Percentiles rank a stretch among this genome's conserved stretches.
These are phyloP conservation scores for Protaetia brevitarsis DNA, from an alignment of 1,140 invertebrate genomes.

Conservation along the genomic window DNA sequence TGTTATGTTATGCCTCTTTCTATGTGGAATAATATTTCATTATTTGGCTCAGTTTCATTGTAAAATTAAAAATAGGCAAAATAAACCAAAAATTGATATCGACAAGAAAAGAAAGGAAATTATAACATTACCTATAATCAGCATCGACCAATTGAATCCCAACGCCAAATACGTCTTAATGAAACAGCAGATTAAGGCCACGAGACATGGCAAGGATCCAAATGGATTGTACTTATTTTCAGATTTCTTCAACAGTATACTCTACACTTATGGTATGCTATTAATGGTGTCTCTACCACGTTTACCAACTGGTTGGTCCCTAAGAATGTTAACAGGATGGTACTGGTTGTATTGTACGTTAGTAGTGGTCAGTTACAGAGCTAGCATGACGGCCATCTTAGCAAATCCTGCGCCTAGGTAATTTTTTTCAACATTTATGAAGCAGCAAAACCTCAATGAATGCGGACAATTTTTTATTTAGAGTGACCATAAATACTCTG, in stretches of 20 bases:
- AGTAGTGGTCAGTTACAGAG: constrained; percentile 71
- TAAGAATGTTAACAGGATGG: constrained; percentile 75
- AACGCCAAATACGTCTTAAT: constrained; percentile 43
- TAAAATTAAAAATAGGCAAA: not conserved
- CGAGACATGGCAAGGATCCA: constrained; percentile 40
- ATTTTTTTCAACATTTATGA: not conserved
- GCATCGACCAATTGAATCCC: constrained; percentile 38
- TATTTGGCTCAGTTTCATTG: constrained; percentile 30
- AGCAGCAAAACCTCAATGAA: not conserved
- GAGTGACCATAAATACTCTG: constrained; percentile 74
- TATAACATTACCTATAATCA: constrained; percentile 32
- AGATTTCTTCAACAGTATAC: constrained; percentile 65
- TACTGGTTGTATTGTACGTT: constrained; percentile 82
- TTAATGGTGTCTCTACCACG: constrained; percentile 71
- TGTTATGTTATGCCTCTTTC: constrained; percentile 37
- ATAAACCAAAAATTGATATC: not conserved
- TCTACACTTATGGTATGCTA: constrained; percentile 77
- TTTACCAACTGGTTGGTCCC: constrained; percentile 71
- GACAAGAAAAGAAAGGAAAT: constrained; percentile 33
- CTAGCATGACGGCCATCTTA: constrained; percentile 78
- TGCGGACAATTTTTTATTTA: constrained; percentile 43
- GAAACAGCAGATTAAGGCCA: constrained; percentile 35
- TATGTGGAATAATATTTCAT: constrained; percentile 37
- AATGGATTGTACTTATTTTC: constrained; percentile 66
- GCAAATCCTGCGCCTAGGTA: constrained; percentile 70